These are phyloP conservation scores for Pogonophryne albipinna DNA, from an alignment of 2,797 vertebrate species.

Conservation along the genomic window DNA sequence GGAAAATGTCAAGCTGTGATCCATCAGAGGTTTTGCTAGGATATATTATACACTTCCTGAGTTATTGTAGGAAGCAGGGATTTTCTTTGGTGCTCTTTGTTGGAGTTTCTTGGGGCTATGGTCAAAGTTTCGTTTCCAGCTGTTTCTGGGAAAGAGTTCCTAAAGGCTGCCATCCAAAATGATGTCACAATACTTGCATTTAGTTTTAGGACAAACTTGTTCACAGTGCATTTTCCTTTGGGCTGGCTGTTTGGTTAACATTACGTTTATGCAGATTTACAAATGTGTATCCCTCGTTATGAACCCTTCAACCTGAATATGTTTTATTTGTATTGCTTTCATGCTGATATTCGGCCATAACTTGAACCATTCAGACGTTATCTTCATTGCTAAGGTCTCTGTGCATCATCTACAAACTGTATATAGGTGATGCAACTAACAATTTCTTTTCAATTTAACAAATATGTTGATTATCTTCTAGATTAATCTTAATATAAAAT, in stretches of 20 bases:
- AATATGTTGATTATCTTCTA: too few species aligned
- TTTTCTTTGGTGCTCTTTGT: constrained; percentile 5
- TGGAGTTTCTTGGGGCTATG: constrained; percentile 8
- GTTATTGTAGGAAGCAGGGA: constrained; percentile 8
- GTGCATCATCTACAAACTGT: too few species aligned
- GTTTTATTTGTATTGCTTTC: too few species aligned
- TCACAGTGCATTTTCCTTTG: constrained; percentile 5
- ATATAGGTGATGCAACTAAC: too few species aligned
- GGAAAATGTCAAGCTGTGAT: constrained; percentile 12
- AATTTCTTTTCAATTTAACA: too few species aligned
- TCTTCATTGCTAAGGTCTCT: too few species aligned
- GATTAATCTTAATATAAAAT: too few species aligned
- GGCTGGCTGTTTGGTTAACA: background rate
- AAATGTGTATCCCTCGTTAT: background rate
- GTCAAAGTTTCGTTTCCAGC: constrained; percentile 43
- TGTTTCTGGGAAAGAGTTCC: constrained; percentile 40
- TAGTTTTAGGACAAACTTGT: constrained; percentile 1
- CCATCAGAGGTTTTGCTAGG: constrained; percentile 1
- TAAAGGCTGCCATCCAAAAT: constrained; percentile 15
- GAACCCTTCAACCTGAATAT: background rate
- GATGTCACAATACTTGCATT: constrained; percentile 24
- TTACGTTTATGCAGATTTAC: background rate
- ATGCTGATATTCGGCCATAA: too few species aligned
- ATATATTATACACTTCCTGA: background rate
- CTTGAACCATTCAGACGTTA: too few species aligned